phyloP scores from a whole-genome alignment of 1,140 invertebrate species.

The Schmidtea mediterranea region DNA sequence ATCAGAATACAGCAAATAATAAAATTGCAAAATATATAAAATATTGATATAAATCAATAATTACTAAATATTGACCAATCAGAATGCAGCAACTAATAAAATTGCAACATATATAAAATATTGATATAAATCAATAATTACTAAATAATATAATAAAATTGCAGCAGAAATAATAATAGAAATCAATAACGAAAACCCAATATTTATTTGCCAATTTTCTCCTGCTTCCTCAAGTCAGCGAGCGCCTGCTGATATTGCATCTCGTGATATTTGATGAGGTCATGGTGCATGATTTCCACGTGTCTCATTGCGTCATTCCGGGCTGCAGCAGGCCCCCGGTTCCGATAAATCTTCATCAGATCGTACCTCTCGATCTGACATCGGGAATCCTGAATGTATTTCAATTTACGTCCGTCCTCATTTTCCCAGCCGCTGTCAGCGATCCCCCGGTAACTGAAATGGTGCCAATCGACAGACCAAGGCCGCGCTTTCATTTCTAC shows the following conservation, averaged over 20 bases:
- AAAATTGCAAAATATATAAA: too few species aligned
- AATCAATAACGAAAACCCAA: too few species aligned
- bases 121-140: too few species aligned
- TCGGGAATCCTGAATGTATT: neutral
- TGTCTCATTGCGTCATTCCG: neutral
- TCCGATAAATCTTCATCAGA: neutral
- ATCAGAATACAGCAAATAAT: too few species aligned
- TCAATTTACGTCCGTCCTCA: neutral
- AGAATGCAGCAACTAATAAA: too few species aligned
- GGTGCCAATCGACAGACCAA: neutral
- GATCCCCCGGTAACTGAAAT: neutral
- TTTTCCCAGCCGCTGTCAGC: neutral
- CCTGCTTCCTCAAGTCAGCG: too few species aligned
- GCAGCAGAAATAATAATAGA: too few species aligned
- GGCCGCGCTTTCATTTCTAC: neutral
- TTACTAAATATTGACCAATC: too few species aligned
- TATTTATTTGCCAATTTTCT: too few species aligned
- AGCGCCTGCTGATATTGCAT: neutral
- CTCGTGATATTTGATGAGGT: neutral
- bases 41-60: too few species aligned
- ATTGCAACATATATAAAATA: too few species aligned
- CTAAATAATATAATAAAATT: too few species aligned
- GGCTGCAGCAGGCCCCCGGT: neutral
- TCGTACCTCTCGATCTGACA: neutral
- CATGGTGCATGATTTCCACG: neutral